Evolutionary conservation across 2,888 invertebrate species (phyloP), one percentile per base, ranked within the genome.

Genomic region (Pemphredon lugubris): DNA sequence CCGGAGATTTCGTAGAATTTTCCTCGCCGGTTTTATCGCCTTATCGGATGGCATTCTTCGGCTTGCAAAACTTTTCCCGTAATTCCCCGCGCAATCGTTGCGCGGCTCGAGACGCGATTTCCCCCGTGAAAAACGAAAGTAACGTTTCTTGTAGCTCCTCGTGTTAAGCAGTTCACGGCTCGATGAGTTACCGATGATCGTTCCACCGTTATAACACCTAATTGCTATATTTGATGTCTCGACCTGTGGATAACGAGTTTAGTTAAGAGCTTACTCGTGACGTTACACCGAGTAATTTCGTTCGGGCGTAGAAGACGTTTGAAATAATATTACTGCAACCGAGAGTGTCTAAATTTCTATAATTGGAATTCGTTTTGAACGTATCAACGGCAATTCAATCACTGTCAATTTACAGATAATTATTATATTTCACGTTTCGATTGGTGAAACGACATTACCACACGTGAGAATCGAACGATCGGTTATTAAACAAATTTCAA

Each of bases 121-220:
- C 70, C 71, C n/a, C 75, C 74, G 64, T 61, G 75, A 77, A 76
- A 81, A 81, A 81, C 72, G 84, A 84, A 84, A 82, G 84, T 79
- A 73, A 76, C 73, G 67, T 74, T 64, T 65, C 73, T 54, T 65
- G 70, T 55, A 23, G 40, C 45, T 70, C 65, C 69, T 54, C 45
- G 51, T 58, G 40, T 73, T 60, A 40, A 55, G 23, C 11, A 21
- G 60, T 78, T 75, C 69, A 76, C 75, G 79, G 63, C 66, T 75
- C 72, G 75, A 39, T 70, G 75, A 64, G 44, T 73, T 64, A 64
- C 68, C 66, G 58, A 68, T 60, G 59, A 32, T 64, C 55, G 42
- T 67, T 68, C 64, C 63, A 53, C 34, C 37, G 39, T 39, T 20
- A 34, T 37, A 37, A 20, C 44, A 21, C 39, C 61, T 61, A 66